These are phyloP conservation scores for Rhinophrynus dorsalis DNA, from an alignment of 2,797 vertebrate genomes.

Conservation along the genomic window DNA sequence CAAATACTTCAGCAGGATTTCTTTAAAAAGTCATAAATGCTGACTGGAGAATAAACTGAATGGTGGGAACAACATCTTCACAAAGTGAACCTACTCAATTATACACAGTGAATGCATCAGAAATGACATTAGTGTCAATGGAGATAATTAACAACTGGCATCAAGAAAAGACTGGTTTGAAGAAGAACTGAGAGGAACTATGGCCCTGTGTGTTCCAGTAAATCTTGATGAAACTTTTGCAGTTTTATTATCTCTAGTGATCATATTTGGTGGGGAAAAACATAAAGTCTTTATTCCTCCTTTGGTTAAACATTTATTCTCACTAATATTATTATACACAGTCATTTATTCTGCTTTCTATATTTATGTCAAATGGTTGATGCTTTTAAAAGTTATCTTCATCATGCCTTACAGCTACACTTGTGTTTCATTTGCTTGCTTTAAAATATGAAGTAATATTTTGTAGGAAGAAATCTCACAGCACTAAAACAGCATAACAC, in stretches of 20 bases:
- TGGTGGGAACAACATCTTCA: slow-evolving; percentile 43
- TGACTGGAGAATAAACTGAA: slow-evolving; percentile 51
- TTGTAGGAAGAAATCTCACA: too few species aligned
- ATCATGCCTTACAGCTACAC: slow-evolving; percentile 26
- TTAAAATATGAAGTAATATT: too few species aligned
- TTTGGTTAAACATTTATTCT: slow-evolving; percentile 33
- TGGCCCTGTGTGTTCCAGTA: slow-evolving; percentile 20
- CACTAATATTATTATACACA: slow-evolving; percentile 26
- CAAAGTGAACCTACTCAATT: slow-evolving; percentile 56
- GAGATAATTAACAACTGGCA: slow-evolving; percentile 50
- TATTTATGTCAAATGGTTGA: slow-evolving; percentile 32
- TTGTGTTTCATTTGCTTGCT: too few species aligned
- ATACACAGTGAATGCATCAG: slow-evolving; percentile 32
- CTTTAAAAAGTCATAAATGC: slow-evolving; percentile 56
- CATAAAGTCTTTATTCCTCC: slow-evolving; percentile 10
- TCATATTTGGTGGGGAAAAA: slow-evolving; percentile 33
- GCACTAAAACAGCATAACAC: too few species aligned
- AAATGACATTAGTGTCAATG: slow-evolving; percentile 53
- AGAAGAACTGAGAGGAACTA: slow-evolving; percentile 14
- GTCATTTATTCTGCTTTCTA: slow-evolving; percentile 6
- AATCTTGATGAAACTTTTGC: slow-evolving; percentile 30
- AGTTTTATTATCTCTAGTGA: slow-evolving; percentile 37
- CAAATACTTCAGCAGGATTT: slow-evolving; percentile 53
- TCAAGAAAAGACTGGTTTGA: slow-evolving; percentile 9
- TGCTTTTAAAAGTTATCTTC: slow-evolving; percentile 19